Conservation (phyloP, 1,140 invertebrate genomes). For the Brachionus manjavacas region DNA sequence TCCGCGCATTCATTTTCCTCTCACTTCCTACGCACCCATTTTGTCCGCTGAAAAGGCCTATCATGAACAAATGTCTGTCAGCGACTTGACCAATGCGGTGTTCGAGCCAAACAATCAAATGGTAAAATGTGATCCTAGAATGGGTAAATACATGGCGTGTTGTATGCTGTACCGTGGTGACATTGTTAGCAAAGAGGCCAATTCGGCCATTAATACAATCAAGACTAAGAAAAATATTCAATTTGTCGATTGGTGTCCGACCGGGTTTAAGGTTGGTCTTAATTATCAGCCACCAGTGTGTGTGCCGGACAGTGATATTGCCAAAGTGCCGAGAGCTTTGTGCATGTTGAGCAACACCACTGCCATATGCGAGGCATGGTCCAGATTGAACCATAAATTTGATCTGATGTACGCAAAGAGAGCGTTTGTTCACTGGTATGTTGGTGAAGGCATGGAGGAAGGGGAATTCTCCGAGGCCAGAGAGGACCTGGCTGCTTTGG, state of each 20-base stretch:
- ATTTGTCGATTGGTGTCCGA: conserved; percentile 46
- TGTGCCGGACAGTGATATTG: conserved; percentile 67
- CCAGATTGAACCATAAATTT: conserved; percentile 60
- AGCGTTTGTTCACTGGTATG: conserved; percentile 48
- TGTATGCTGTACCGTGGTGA: conserved; percentile 53
- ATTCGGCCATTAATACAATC: conserved; percentile 66
- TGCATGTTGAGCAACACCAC: conserved; percentile 76
- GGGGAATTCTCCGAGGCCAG: conserved; percentile 52
- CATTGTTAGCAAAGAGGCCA: conserved; percentile 71
- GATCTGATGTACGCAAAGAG: conserved; percentile 46
- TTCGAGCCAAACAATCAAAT: conserved; percentile 83
- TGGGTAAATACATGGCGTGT: conserved; percentile 80
- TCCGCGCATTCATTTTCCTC: conserved; percentile 55
- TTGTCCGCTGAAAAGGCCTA: conserved; percentile 47
- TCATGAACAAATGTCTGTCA: conserved; percentile 49
- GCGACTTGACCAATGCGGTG: conserved; percentile 60
- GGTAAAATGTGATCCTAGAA: conserved; percentile 83
- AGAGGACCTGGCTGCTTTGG: conserved; percentile 47
- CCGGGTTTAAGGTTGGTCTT: conserved; percentile 63
- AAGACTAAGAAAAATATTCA: conserved; percentile 44
- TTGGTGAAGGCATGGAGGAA: conserved; percentile 61
- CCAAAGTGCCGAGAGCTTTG: conserved; percentile 63
- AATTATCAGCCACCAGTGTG: conserved; percentile 73
- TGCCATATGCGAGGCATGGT: conserved; percentile 74
- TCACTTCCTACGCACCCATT: conserved; percentile 54